phyloP scores from a whole-genome alignment of 2,113 vertebrate genomes.

The Pontoporia blainvillei region DNA sequence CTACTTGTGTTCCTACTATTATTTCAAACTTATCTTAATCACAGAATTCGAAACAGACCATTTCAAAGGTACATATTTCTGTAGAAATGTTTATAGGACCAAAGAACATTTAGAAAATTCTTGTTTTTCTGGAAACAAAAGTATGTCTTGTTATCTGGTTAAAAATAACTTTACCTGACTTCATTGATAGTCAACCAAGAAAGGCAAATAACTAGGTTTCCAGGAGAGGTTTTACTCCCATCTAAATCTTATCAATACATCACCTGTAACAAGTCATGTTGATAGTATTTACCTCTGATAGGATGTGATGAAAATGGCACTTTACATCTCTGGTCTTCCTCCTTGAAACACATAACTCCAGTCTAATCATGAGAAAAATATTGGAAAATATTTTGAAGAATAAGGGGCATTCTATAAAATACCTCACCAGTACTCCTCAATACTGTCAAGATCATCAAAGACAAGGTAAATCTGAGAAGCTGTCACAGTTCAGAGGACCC shows the following conservation, averaged over 20 bases:
- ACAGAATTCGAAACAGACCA: not conserved
- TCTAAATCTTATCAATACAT: not conserved
- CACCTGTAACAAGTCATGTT: not conserved
- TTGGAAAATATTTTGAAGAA: too few species aligned
- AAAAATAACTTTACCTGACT: not conserved
- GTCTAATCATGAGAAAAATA: too few species aligned
- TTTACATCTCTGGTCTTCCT: too few species aligned
- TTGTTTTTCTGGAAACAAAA: not conserved
- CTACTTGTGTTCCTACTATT: not conserved
- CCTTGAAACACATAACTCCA: too few species aligned
- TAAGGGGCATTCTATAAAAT: too few species aligned
- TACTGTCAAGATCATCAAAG: too few species aligned
- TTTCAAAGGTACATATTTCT: not conserved
- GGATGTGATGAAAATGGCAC: too few species aligned
- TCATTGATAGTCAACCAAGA: not conserved
- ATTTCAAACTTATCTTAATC: not conserved
- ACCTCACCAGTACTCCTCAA: too few species aligned
- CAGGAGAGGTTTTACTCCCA: not conserved
- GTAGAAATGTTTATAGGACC: not conserved
- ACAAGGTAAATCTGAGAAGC: not conserved
- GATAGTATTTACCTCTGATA: too few species aligned
- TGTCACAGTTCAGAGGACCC: not conserved
- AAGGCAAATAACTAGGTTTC: not conserved
- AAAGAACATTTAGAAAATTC: not conserved
- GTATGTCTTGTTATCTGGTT: not conserved